Evolutionary conservation across 2,888 invertebrate genomes (phyloP), one percentile per base, ranked within the genome.

Genomic region (Punctoribates punctum): DNA sequence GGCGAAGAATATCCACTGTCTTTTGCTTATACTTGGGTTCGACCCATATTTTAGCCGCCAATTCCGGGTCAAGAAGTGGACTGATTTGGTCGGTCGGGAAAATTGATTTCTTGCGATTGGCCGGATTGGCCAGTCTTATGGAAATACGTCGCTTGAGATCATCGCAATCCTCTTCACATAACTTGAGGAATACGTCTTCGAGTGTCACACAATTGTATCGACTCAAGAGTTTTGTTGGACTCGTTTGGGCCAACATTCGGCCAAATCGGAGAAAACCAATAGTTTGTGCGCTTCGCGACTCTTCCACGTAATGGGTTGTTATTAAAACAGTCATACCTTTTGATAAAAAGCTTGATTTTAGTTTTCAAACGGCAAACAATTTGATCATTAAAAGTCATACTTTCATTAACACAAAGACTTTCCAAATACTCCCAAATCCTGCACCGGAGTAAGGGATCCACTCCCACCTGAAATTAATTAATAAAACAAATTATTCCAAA

Each of bases 181-280:
- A 86, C 84, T 94, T 93, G 77, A 96, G 87, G 86, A 96, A 96
- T 1, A 96, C 95, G 81, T 94, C 94, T 84, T 96, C 96, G 9
- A 96, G 86, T 17, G 91, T 82, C 81, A 82, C 74, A 78, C 81
- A 73, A 13, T 77, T 57, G 60, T 79, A 79, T 11, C 76, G 78
- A 5, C 80, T 65, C 57, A 96, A 87, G 62, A 96, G 87, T 23
- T 79, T 79, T n/a, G 90, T 89, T 0, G 96, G 96, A 17, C 91
- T 91, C 84, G 94, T 92, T 85, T 96, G 96, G 0, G 95, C 96
- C 81, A 96, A 85, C 73, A 96, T 87, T 75, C 91, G 88, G 0
- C 96, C 96, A 83, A 91, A 93, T 79, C 96, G 87, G 95, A 96
- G 96, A 80, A 96, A 86, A 78, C 96, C 96, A 83, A 96, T 46